Evolutionary conservation across 37 sponge, comb jelly and placozoan species (phyloP).

Genomic region (Halisarca cf. caerulea): DNA sequence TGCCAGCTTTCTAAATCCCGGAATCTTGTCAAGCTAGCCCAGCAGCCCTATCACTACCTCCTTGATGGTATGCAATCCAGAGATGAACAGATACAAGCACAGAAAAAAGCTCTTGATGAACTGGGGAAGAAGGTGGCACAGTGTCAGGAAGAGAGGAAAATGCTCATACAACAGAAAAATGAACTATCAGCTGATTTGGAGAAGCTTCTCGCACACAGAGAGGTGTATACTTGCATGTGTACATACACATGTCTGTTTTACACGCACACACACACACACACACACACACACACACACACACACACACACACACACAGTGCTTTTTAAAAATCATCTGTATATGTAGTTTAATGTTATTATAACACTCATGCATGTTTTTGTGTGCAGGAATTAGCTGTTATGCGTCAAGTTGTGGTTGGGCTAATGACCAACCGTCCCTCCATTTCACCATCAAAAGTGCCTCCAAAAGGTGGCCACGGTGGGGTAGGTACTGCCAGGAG

Average conservation of each 20-base stretch:
- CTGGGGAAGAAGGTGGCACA: slow-evolving; percentile 32
- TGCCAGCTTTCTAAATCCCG: slow-evolving; percentile 32
- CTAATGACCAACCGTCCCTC: slow-evolving; percentile 7
- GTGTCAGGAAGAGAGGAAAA: slow-evolving; percentile 31
- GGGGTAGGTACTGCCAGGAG: not conserved
- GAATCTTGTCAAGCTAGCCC: slow-evolving; percentile 33
- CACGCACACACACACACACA: not conserved
- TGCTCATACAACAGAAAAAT: slow-evolving; percentile 50
- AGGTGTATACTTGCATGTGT: slow-evolving; percentile 44
- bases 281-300: not conserved
- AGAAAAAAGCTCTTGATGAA: not conserved
- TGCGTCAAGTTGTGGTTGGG: slow-evolving; percentile 39
- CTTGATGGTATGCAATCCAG: slow-evolving; percentile 49
- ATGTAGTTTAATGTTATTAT: not conserved
- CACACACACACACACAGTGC: not conserved
- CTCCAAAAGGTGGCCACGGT: not conserved
- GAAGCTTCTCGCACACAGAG: slow-evolving; percentile 67
- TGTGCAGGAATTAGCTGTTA: slow-evolving; percentile 46
- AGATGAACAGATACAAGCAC: slow-evolving; percentile 40
- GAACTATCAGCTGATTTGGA: slow-evolving; percentile 70
- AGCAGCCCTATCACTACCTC: slow-evolving; percentile 71
- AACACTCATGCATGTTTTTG: not conserved
- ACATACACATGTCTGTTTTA: not conserved
- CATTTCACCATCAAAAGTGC: not conserved
- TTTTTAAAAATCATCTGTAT: no score